Evolutionary conservation across 2,888 invertebrate genomes (phyloP).

Genomic region (Ochropacha duplaris): DNA sequence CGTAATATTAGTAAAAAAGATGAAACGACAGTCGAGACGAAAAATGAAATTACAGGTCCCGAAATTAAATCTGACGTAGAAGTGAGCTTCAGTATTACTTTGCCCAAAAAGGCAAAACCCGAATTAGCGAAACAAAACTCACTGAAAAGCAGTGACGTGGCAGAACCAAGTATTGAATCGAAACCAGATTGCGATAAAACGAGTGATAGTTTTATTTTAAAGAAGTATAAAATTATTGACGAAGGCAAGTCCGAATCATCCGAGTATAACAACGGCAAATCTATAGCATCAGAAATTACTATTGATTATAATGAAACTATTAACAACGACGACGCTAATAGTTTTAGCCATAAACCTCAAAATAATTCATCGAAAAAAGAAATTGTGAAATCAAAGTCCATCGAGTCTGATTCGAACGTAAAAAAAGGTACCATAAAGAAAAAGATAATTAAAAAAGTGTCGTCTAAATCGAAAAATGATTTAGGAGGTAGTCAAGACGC

Average conservation of each 20-base stretch:
- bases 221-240: slow-evolving; percentile 63
- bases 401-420: slow-evolving; percentile 53
- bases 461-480: slow-evolving; percentile 75
- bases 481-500: slow-evolving; percentile 49
- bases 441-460: slow-evolving; percentile 73
- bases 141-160: slow-evolving; percentile 30
- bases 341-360: slow-evolving; percentile 44
- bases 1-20: slow-evolving; percentile 50
- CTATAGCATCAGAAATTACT: slow-evolving; percentile 39
- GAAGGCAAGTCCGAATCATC: slow-evolving; percentile 39
- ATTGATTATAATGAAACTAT: slow-evolving; percentile 45
- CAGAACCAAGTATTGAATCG: slow-evolving; percentile 31
- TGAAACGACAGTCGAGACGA: slow-evolving; percentile 40
- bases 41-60: slow-evolving; percentile 34
- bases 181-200: slow-evolving; percentile 31
- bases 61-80: slow-evolving; percentile 64
- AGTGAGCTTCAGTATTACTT: slow-evolving; percentile 75
- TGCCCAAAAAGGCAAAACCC: slow-evolving; percentile 62
- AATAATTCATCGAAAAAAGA: slow-evolving; percentile 48
- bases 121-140: slow-evolving; percentile 42
- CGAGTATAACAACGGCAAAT: slow-evolving; percentile 45
- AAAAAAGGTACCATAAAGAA: slow-evolving; percentile 74
- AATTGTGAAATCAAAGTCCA: slow-evolving; percentile 42
- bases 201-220: slow-evolving; percentile 50
- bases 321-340: slow-evolving; percentile 45